Evolutionary conservation across 2,888 invertebrate genomes (phyloP), one percentile per base, ranked within the genome.

Genomic region (Leptarthrus brevirostris): DNA sequence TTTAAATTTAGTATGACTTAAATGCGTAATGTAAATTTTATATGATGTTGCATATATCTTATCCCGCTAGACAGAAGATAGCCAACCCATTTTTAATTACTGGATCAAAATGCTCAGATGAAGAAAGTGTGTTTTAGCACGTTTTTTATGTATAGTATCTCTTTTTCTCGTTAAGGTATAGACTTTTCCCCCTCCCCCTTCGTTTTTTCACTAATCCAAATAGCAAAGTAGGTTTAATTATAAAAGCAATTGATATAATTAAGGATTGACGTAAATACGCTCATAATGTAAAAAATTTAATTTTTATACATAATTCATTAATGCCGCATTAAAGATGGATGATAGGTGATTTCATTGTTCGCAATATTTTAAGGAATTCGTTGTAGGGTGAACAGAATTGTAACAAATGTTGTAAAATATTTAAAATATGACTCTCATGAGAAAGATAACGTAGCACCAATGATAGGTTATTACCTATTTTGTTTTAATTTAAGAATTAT

Each of bases 91-190:
- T 40, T 40, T 40, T 40, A 3, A 40, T 40, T 3, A 12, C n/a
- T 40, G 40, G 1, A 24, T 12, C 8, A 64, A n/a, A 52, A 69
- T 69, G 69, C 69, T 69, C 69, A 69, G 30, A 69, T 52, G 49
- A 49, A 52, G 24, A 52, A 61, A 69, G 69, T 69, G 69, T 69
- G 69, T 69, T 69, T 69, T 69, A 69, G 52, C 69, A 69, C 69
- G 69, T 52, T 66, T 44, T n/a, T 36, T 47, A 69, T 49, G 30
- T 69, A 52, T 66, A 44, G 44, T 52, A 64, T 69, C 49, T 47
- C 64, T 64, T 64, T 44, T 3, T 44, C 26, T 30, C 44, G 44
- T 64, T 16, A 64, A 44, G 64, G 64, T 26, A 12, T 44, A 44
- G 16, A 64, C 22, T 61, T 30, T 40, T n/a, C n/a, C n/a, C n/a